phyloP scores from a whole-genome alignment of 2,797 vertebrate genomes.

The Perodicticus potto region DNA sequence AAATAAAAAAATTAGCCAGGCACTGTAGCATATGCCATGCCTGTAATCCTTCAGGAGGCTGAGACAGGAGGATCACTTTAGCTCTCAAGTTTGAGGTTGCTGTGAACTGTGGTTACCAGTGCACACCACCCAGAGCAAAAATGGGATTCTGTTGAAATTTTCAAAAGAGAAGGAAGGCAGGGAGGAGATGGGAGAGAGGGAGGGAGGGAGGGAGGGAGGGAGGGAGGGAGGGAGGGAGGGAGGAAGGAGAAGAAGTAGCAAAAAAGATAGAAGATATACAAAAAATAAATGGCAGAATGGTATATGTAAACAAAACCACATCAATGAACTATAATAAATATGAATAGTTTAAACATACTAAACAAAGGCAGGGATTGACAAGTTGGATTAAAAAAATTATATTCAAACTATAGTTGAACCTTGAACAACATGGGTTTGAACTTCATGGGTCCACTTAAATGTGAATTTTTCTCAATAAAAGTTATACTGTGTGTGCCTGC shows the following conservation, averaged over 20 bases:
- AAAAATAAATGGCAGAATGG: not conserved
- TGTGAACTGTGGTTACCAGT: too few relatives aligned
- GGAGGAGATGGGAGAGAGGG: too few relatives aligned
- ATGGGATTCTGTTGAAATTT: too few relatives aligned
- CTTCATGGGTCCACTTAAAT: not conserved
- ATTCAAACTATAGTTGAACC: not conserved
- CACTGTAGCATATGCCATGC: too few relatives aligned
- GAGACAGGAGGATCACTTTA: too few relatives aligned
- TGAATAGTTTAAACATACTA: not conserved
- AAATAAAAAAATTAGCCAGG: too few relatives aligned
- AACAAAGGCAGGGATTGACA: not conserved
- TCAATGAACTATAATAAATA: not conserved
- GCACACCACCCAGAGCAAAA: too few relatives aligned
- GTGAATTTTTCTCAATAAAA: not conserved
- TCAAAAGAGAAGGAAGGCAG: too few relatives aligned
- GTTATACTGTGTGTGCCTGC: not conserved
- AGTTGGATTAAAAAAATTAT: not conserved
- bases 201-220: too few relatives aligned
- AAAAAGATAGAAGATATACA: not conserved
- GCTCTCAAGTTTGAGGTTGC: too few relatives aligned
- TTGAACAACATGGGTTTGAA: not conserved
- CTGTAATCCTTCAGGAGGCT: too few relatives aligned
- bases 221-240: too few relatives aligned
- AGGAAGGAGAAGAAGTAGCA: not conserved
- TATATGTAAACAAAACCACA: not conserved